Conservation (phyloP, 2,797 vertebrate genomes). For the Gastrophryne carolinensis region DNA sequence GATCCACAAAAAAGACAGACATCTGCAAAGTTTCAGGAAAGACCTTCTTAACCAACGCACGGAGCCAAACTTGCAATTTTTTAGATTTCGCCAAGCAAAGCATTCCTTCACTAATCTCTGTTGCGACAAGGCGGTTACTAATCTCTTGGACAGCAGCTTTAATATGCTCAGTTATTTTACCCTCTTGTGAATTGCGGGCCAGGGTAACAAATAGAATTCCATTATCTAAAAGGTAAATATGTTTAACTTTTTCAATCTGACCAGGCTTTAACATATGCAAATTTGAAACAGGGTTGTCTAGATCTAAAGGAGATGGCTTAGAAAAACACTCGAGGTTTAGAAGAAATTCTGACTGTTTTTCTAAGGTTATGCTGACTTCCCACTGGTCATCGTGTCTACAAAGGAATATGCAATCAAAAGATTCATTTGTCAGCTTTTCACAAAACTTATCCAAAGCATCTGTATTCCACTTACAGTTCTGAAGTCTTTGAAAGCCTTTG, state of each 20-base stretch:
- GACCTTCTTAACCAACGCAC: conserved; percentile 65
- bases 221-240: conserved; percentile 64
- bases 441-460: conserved; percentile 63
- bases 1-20: conserved; percentile 72
- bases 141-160: conserved; percentile 56
- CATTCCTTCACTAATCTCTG: conserved; percentile 66
- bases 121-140: conserved; percentile 48
- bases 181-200: conserved; percentile 54
- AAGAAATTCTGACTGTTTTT: conserved; percentile 56
- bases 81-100: conserved; percentile 70
- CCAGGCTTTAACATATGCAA: conserved; percentile 55
- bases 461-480: conserved; percentile 54
- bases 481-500: conserved; percentile 56
- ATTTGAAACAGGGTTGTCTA: not conserved
- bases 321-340: not conserved
- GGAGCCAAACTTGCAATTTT: conserved; percentile 63
- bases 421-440: conserved; percentile 62
- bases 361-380: conserved; percentile 72
- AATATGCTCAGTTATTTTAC: conserved; percentile 61
- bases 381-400: conserved; percentile 65
- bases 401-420: conserved; percentile 76
- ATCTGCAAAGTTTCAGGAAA: conserved; percentile 55
- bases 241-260: conserved; percentile 63
- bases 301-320: not conserved
- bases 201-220: conserved; percentile 71